Percentiles rank a stretch among this genome's conserved stretches.
Evolutionary conservation across 2,113 vertebrate species (phyloP).

Genomic region (Pitta sordida): DNA sequence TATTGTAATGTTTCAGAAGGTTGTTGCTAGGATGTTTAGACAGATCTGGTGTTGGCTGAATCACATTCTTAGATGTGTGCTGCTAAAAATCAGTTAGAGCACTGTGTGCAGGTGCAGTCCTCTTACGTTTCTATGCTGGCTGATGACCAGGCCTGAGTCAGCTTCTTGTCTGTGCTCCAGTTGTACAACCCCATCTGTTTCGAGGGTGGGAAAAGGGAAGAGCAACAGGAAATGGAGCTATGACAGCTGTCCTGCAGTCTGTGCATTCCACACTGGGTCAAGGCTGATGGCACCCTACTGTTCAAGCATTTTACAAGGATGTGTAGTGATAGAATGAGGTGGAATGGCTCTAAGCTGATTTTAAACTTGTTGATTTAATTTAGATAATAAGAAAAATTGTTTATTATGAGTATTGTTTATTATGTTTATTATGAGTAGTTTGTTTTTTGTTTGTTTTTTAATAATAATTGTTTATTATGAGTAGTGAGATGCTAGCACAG

Average conservation of each 20-base stretch:
- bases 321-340: neutral
- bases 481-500: neutral
- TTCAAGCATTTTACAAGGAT: neutral
- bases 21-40: neutral
- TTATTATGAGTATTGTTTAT: neutral
- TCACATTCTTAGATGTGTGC: neutral
- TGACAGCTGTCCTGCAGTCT: fast-evolving
- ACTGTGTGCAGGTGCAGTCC: neutral
- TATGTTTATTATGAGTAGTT: neutral
- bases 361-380: neutral
- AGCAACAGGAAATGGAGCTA: fast-evolving
- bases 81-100: neutral
- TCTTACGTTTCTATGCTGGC: neutral
- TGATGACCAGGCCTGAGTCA: neutral
- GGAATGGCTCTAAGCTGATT: neutral
- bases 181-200: fast-evolving
- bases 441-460: too few relatives aligned
- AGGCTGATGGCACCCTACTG: neutral
- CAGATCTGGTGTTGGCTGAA: neutral
- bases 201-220: neutral
- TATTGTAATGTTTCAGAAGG: neutral
- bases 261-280: fast-evolving
- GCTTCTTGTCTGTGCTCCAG: neutral
- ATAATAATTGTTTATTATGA: neutral
- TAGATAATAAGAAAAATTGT: neutral